A percentile compares a stretch with the other conserved stretches of the same genome.
phyloP scores from a whole-genome alignment of 2,888 invertebrate genomes.

The Gari tellinella region DNA sequence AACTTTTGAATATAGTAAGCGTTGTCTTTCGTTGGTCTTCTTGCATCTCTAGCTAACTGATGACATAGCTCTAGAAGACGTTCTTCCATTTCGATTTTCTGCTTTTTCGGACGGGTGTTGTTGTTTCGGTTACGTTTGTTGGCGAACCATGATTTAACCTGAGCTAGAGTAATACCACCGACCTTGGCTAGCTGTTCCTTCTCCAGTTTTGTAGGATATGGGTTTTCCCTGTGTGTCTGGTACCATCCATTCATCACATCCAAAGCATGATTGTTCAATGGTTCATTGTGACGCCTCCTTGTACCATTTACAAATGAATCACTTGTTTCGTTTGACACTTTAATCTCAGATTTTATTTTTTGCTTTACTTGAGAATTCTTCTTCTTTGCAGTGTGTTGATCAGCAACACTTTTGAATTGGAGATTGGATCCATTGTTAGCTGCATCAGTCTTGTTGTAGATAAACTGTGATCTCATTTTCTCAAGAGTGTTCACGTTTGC shows the following conservation, averaged over 20 bases:
- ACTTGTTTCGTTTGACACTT: background rate
- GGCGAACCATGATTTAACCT: slow-evolving; percentile 83
- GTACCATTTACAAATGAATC: slow-evolving; percentile 2
- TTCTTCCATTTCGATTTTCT: slow-evolving; percentile 75
- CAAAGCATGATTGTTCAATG: slow-evolving; percentile 73
- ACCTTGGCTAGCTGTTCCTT: slow-evolving; percentile 73
- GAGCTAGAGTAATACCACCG: slow-evolving; percentile 75
- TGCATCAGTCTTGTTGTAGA: too few relatives aligned
- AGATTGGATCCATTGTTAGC: too few relatives aligned
- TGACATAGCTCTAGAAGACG: slow-evolving; percentile 74
- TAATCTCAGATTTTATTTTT: slow-evolving; percentile 2
- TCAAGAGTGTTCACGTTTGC: too few relatives aligned
- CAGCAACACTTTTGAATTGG: slow-evolving; percentile 10
- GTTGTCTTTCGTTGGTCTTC: slow-evolving; percentile 69
- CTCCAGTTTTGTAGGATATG: slow-evolving; percentile 78
- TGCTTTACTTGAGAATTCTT: background rate
- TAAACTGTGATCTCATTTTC: background rate
- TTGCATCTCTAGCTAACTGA: slow-evolving; percentile 68
- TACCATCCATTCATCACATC: slow-evolving; percentile 79
- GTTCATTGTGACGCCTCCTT: slow-evolving; percentile 75
- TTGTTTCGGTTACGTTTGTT: slow-evolving; percentile 81
- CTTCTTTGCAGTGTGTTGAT: slow-evolving; percentile 10
- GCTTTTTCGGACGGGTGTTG: slow-evolving; percentile 80
- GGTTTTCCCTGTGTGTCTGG: slow-evolving; percentile 70
- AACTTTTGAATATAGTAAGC: slow-evolving; percentile 77